Percentiles rank a stretch among this genome's conserved stretches.
These are phyloP conservation scores for Schrankia costaestrigalis DNA, from an alignment of 2,888 invertebrate species.

Conservation along the genomic window DNA sequence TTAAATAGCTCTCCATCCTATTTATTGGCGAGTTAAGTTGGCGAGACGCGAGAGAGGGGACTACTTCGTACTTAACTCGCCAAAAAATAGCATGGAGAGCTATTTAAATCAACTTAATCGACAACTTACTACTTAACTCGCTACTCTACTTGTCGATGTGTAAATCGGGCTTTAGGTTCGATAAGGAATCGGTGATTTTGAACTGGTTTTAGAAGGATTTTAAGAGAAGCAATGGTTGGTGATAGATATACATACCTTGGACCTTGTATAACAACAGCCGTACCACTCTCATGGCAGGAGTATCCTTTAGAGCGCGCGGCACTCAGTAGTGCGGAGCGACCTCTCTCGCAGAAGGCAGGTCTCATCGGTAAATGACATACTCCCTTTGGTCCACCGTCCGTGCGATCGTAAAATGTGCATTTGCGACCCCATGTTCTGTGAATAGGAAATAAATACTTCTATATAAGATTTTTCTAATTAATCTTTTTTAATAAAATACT, in stretches of 20 bases:
- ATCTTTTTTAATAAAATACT: too few relatives aligned
- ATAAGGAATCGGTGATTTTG: too few relatives aligned
- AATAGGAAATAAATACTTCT: not conserved
- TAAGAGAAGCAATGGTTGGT: not conserved
- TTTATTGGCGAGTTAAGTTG: too few relatives aligned
- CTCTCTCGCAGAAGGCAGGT: conserved; percentile 90
- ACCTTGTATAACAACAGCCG: conserved; percentile 70
- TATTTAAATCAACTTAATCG: too few relatives aligned
- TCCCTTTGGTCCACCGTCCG: conserved; percentile 83
- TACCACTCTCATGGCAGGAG: conserved; percentile 61
- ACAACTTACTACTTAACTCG: too few relatives aligned
- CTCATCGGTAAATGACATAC: conserved; percentile 97
- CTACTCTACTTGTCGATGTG: too few relatives aligned
- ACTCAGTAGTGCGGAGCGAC: conserved; percentile 84
- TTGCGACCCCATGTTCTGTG: conserved; percentile 70
- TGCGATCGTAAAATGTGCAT: conserved; percentile 91
- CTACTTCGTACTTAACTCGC: too few relatives aligned
- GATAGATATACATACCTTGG: conserved; percentile 51
- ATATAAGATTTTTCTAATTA: not conserved
- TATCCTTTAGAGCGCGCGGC: conserved; percentile 83
- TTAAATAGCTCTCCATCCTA: too few relatives aligned
- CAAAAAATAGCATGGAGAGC: too few relatives aligned
- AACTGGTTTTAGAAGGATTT: too few relatives aligned
- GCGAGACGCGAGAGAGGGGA: too few relatives aligned
- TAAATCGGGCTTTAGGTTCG: too few relatives aligned